Evolutionary conservation across 2,888 invertebrate species (phyloP).

Genomic region (Biston betularia): DNA sequence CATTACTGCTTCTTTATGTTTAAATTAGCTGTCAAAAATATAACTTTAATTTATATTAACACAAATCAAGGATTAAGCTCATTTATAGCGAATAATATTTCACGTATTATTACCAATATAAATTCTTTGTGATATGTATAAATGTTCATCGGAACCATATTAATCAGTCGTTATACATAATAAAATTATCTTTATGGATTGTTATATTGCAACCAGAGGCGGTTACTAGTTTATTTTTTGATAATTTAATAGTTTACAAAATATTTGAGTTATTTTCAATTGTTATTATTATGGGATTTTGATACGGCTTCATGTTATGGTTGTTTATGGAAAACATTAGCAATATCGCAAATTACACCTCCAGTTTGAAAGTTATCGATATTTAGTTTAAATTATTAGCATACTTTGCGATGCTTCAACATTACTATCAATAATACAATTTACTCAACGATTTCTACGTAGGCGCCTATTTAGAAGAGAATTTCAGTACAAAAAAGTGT

Average conservation of each 20-base stretch:
- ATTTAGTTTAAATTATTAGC: neutral
- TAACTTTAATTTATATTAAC: slow-evolving; percentile 50
- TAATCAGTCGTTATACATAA: slow-evolving; percentile 24
- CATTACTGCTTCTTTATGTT: slow-evolving; percentile 36
- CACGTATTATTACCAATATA: slow-evolving; percentile 29
- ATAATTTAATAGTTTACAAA: slow-evolving; percentile 23
- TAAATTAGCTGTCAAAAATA: slow-evolving; percentile 43
- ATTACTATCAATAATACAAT: neutral
- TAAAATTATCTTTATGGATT: slow-evolving; percentile 35
- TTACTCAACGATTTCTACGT: too few relatives aligned
- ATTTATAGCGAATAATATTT: slow-evolving; percentile 48
- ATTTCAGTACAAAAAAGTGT: too few relatives aligned
- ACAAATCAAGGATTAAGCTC: slow-evolving; percentile 41
- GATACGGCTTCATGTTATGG: neutral
- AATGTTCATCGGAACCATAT: slow-evolving; percentile 32
- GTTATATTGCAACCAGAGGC: slow-evolving; percentile 26
- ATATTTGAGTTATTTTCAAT: slow-evolving; percentile 18
- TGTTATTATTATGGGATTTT: slow-evolving; percentile 14
- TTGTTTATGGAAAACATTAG: neutral
- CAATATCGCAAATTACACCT: slow-evolving; percentile 4
- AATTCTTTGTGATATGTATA: slow-evolving; percentile 25
- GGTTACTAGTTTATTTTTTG: slow-evolving; percentile 30
- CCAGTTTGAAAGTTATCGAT: neutral
- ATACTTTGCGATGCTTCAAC: neutral
- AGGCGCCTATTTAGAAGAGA: too few relatives aligned